Percentiles rank a stretch among this genome's conserved stretches.
Conservation (phyloP, 2,888 invertebrate species). For the Ormyrus pomaceus region DNA sequence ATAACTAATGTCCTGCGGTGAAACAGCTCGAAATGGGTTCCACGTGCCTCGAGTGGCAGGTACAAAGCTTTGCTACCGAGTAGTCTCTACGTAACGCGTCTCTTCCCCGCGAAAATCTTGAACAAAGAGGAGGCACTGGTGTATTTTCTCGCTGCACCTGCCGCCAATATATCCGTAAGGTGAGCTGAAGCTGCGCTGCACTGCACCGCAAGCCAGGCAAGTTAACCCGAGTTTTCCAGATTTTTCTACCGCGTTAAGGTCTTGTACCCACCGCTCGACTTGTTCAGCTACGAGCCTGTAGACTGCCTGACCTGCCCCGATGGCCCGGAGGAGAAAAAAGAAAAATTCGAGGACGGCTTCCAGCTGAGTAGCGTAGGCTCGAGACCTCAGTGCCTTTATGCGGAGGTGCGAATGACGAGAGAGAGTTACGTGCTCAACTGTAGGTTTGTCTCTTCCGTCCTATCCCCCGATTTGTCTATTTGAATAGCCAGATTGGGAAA, state of each 20-base stretch:
- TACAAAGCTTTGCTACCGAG: background rate
- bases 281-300: constrained; percentile 14
- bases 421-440: constrained; percentile 52
- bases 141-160: constrained; percentile 47
- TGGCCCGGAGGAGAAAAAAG: no score
- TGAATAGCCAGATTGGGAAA: background rate
- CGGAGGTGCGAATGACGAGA: constrained; percentile 38
- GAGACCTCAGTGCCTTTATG: constrained; percentile 37
- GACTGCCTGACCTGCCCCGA: constrained; percentile 47
- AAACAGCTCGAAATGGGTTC: background rate
- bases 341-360: background rate
- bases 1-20: background rate
- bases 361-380: background rate
- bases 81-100: constrained; percentile 22
- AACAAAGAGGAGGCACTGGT: constrained; percentile 24
- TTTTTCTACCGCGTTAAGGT: constrained; percentile 44
- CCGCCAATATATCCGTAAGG: constrained; percentile 29
- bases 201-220: no score
- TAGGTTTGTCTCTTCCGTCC: constrained; percentile 13
- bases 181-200: background rate
- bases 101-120: background rate
- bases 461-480: no score
- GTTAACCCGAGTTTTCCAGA: background rate
- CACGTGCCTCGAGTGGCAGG: background rate
- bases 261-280: constrained; percentile 23